Base-by-base conservation (phyloP, 2,888 invertebrate species). In the Himalopsyche tibetana region DNA sequence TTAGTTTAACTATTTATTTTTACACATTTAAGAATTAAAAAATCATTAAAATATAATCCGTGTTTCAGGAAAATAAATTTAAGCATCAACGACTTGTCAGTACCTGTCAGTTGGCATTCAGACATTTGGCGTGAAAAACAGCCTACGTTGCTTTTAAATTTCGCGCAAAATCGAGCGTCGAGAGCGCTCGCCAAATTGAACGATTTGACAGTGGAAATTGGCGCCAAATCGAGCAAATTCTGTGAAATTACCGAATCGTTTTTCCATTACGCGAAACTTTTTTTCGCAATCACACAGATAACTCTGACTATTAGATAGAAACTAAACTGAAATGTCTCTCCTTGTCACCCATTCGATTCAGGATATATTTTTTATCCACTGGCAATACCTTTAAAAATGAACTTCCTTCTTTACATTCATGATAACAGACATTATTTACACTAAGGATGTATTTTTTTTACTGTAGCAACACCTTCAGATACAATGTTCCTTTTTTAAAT, bases 131-230 rank as follows among this genome's bases (percentile, higher is more conserved):
- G 63, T 19, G 63, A 28, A 63, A 63, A 63, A 63, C 63, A 63
- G 63, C 63, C 63, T n/a, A 63, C 63, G 19, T 19, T 8, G 63
- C 63, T 63, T 63, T 63, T 63, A 63, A 63, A 63, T 63, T 63
- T 63, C 63, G 63, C 28, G 63, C 63, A 0, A 19, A 63, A 63
- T 19, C 63, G n/a, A 63, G 63, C 63, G 63, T 19, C 63, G 63
- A 19, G 28, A 63, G 63, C 63, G 63, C 19, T 6, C 19, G 63
- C 19, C 63, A 63, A 63, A 63, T 63, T 63, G 63, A 63, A 19
- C 63, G 63, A 63, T 63, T 63, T 63, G 63, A 63, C 63, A 63
- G 63, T 63, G 63, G 63, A 63, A 63, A 63, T 63, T 63, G 63
- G 63, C 63, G 63, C 63, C 63, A 63, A 63, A 63, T 63, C 63